A percentile compares a stretch with the other conserved stretches of the same genome.
These are phyloP conservation scores for Daboia siamensis DNA, from an alignment of 2,113 vertebrate species.

Conservation along the genomic window DNA sequence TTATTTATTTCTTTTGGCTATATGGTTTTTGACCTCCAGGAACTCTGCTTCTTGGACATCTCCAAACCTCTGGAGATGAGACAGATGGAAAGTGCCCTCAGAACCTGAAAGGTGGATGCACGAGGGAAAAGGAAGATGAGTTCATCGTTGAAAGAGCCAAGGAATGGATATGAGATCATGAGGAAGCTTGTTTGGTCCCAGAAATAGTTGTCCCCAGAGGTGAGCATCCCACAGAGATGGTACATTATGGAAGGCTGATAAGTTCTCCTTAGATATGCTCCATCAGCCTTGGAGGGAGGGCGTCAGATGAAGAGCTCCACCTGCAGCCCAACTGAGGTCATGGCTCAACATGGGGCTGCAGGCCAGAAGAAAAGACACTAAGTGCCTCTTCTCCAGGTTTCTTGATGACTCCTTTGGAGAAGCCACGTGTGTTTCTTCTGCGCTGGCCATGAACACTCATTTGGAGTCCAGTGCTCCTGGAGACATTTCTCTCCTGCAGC, in stretches of 20 bases:
- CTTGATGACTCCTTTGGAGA: neutral
- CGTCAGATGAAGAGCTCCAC: accelerated
- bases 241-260: neutral
- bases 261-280: neutral
- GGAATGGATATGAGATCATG: constrained; percentile 30
- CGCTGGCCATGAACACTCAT: neutral
- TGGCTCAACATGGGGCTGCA: neutral
- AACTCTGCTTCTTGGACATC: neutral
- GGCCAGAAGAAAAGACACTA: accelerated
- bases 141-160: constrained; percentile 26
- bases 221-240: neutral
- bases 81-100: accelerated
- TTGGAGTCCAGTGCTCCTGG: neutral
- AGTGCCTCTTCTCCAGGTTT: neutral
- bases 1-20: neutral
- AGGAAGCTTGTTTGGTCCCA: neutral
- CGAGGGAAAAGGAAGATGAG: constrained; percentile 21
- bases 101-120: constrained; percentile 16
- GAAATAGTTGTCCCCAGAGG: neutral
- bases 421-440: neutral
- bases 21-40: accelerated
- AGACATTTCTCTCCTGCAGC: neutral
- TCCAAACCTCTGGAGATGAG: accelerated
- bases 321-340: neutral
- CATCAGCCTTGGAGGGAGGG: neutral